These are phyloP conservation scores for Chrysogorgia sp. DNA, from an alignment of 92 coral and sea anemone species.

Conservation along the genomic window DNA sequence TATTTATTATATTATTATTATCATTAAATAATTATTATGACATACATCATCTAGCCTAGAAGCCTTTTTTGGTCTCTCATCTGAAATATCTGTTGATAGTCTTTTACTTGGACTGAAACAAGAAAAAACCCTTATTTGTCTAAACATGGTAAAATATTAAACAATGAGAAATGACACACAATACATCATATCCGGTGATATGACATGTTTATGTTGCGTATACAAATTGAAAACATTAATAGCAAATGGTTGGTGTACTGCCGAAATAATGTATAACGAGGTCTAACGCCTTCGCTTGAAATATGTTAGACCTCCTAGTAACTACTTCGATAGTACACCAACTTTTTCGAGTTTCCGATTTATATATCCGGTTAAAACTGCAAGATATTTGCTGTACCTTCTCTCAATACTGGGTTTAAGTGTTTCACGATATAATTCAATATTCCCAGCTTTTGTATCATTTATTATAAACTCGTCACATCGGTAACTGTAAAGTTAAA, in stretches of 20 bases:
- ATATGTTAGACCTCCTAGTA: no score
- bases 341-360: no score
- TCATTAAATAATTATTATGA: not conserved
- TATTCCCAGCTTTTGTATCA: conserved; percentile 86
- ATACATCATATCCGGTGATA: no score
- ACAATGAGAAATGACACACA: no score
- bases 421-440: conserved; percentile 80
- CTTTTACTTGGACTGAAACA: conserved; percentile 17
- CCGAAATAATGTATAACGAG: no score
- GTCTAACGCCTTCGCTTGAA: no score
- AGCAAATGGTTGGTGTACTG: no score
- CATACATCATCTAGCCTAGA: conserved; percentile 65
- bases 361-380: no score
- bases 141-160: no score
- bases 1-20: not conserved
- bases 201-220: no score
- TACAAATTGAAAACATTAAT: no score
- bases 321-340: no score
- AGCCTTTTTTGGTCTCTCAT: not conserved
- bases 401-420: conserved; percentile 34
- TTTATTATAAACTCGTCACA: conserved; percentile 96
- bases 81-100: conserved; percentile 1
- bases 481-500: conserved; percentile 69
- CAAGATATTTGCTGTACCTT: conserved; percentile 21
- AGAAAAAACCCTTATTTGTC: not conserved